These are phyloP conservation scores for Xiphophorus hellerii DNA, from an alignment of 2,113 vertebrate genomes.

Conservation along the genomic window DNA sequence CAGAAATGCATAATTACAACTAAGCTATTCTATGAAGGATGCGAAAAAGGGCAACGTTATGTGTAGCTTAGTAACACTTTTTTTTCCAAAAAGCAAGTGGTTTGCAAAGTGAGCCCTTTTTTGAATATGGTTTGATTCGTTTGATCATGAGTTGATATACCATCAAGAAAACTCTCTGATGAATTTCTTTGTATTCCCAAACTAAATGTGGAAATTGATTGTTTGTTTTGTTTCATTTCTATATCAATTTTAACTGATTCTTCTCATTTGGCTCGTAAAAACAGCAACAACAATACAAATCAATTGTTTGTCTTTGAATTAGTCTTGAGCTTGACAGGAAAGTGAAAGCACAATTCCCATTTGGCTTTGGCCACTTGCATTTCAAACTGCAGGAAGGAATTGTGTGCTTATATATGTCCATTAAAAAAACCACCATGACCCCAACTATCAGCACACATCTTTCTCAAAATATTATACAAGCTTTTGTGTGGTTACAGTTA, in stretches of 20 bases:
- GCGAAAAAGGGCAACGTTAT: too few relatives aligned
- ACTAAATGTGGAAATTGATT: neutral
- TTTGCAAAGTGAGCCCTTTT: too few relatives aligned
- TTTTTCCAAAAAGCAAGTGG: too few relatives aligned
- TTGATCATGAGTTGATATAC: too few relatives aligned
- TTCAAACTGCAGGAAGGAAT: slow-evolving; percentile 7
- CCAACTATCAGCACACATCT: slow-evolving; percentile 1
- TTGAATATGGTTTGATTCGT: too few relatives aligned
- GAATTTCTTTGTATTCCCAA: neutral
- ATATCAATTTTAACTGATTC: slow-evolving; percentile 4
- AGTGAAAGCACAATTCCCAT: slow-evolving; percentile 16
- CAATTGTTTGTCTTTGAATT: neutral
- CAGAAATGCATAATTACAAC: too few relatives aligned
- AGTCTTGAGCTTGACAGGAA: slow-evolving; percentile 34
- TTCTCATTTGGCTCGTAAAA: slow-evolving; percentile 5
- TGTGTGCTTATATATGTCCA: slow-evolving; percentile 4
- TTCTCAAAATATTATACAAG: neutral
- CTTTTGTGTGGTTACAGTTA: neutral
- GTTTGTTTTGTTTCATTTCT: too few relatives aligned
- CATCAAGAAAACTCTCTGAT: too few relatives aligned
- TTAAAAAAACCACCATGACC: slow-evolving; percentile 29
- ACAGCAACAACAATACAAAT: too few relatives aligned
- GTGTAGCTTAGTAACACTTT: too few relatives aligned
- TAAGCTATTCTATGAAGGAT: too few relatives aligned
- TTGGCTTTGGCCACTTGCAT: slow-evolving; percentile 4